These are phyloP conservation scores for Endotricha flammealis DNA, from an alignment of 2,888 invertebrate genomes.

Conservation along the genomic window DNA sequence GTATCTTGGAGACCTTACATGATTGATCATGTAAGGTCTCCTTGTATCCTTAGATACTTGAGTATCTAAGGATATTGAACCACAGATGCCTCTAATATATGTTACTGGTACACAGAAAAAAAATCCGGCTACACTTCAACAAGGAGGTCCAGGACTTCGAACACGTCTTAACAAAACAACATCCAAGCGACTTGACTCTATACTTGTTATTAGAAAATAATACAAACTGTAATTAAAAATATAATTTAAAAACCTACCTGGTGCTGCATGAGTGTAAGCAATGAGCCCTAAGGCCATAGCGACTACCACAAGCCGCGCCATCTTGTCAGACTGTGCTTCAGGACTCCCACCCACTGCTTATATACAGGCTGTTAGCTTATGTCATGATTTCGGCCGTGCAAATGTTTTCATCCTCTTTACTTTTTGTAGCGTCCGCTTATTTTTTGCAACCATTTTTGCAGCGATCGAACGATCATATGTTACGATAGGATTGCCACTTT, in stretches of 20 bases:
- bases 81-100: no score
- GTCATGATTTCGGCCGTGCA: conserved; percentile 40
- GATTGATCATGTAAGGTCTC: no score
- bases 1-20: no score
- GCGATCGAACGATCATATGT: conserved; percentile 14
- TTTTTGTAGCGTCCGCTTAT: conserved; percentile 40
- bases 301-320: conserved; percentile 53
- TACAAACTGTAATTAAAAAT: background rate
- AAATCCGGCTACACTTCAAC: no score
- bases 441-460: conserved; percentile 29
- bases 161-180: no score
- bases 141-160: no score
- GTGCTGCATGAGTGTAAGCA: conserved; percentile 48
- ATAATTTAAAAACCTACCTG: conserved; percentile 39
- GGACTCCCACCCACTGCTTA: conserved; percentile 29
- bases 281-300: conserved; percentile 52
- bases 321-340: conserved; percentile 37
- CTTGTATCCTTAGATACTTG: no score
- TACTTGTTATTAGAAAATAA: background rate
- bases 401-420: conserved; percentile 46
- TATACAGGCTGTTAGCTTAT: conserved; percentile 46
- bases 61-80: no score
- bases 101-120: no score
- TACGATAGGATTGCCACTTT: conserved; percentile 1
- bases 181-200: no score